Base-by-base conservation (phyloP, 2,888 invertebrate species). In the Campopleginae sp. region DNA sequence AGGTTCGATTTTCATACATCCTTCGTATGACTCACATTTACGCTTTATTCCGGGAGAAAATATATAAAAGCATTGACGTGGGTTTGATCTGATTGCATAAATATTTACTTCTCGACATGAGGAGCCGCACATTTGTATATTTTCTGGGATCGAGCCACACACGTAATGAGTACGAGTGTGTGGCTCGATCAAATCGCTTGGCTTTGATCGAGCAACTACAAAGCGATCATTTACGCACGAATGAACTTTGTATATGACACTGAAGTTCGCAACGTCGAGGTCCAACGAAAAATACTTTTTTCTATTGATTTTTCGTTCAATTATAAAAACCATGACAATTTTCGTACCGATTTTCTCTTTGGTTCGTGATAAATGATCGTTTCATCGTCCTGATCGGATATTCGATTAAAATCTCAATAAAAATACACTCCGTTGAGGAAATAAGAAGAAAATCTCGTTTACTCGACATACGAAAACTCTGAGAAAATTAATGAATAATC, bases 81-180 rank as follows among this genome's bases (percentile, higher is more conserved):
- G 46, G 71, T 86, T 85, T 82, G 85, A 85, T 86, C 86, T 82
- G 80, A 86, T 78, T 82, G 80, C 80, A 83, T 83, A 85, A 87
- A 86, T 86, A 85, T 88, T 82, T 83, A 83, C 85, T 84, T 33
- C 27, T 4, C 38, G 33, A 54, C 44, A 44, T 38, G 76, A 68
- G 54, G 42, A 19, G 27, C 51, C 63, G 44, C 27, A 58, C 27
- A 19, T 48, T 23, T 23, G 19, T 61, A 74, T 48, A 61, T 17
- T 76, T 68, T 12, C 38, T 23, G 23, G 61, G 14, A 54, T 61
- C 19, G 4, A 38, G n/a, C 8, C 63, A 33, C 33, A 17, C 14
- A 33, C 27, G 3, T 17, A 68, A 51, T 27, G 31, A 10, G 19
- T 0, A 19, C n/a, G n/a, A 8, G 12, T 23, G 46, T 44, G 44